Percentiles rank a stretch among this genome's conserved stretches.
Evolutionary conservation across 2,113 vertebrate species (phyloP).

Genomic region (Rutilus rutilus): DNA sequence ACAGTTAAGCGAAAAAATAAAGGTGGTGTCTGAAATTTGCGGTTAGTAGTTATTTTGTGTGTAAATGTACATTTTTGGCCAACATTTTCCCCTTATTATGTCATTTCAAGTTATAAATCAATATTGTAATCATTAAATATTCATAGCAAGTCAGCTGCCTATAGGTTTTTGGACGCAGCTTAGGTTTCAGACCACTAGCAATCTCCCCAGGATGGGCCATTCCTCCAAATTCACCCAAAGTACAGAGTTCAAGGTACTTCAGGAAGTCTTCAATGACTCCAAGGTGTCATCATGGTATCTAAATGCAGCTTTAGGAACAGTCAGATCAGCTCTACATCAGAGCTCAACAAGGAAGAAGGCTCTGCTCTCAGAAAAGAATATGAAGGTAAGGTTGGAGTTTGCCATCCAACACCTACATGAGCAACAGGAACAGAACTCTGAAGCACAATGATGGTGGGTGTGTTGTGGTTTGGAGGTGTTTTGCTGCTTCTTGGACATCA

Average conservation of each 20-base stretch:
- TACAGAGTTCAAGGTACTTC: not conserved
- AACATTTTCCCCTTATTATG: too few relatives aligned
- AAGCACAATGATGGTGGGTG: not conserved
- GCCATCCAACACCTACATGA: not conserved
- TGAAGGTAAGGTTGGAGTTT: conserved; percentile 1
- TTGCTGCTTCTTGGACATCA: not conserved
- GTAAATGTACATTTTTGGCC: too few relatives aligned
- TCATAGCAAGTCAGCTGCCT: too few relatives aligned
- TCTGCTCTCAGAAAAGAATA: not conserved
- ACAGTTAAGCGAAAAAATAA: too few relatives aligned
- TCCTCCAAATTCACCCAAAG: not conserved
- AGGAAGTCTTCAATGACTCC: not conserved
- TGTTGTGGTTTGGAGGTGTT: not conserved
- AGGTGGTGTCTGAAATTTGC: too few relatives aligned
- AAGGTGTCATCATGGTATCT: not conserved
- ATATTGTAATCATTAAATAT: too few relatives aligned
- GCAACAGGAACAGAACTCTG: not conserved
- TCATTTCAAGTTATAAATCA: too few relatives aligned
- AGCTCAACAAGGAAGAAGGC: not conserved
- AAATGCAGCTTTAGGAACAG: not conserved
- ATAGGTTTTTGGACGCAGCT: too few relatives aligned
- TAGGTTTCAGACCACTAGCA: not conserved
- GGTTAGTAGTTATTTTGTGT: too few relatives aligned
- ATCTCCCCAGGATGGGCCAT: not conserved
- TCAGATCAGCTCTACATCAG: too few relatives aligned